These are phyloP conservation scores for Trachurus trachurus DNA, from an alignment of 2,797 vertebrate genomes.

Conservation along the genomic window DNA sequence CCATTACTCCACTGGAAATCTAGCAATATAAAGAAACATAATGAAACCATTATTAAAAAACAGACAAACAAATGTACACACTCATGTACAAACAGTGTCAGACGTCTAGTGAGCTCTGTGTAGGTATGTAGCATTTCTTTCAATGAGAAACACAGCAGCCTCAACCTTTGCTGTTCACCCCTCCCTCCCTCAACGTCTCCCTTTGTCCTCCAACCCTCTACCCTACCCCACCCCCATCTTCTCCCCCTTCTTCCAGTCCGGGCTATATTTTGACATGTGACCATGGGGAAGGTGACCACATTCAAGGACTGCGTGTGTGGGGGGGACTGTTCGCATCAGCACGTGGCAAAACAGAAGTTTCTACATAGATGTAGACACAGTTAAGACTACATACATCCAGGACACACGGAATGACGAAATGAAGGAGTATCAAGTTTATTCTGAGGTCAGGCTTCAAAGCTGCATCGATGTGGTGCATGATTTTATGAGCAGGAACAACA, in stretches of 20 bases:
- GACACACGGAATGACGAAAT: no score
- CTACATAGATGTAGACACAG: background rate
- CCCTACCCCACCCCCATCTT: background rate
- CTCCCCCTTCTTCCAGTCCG: slow-evolving; percentile 3
- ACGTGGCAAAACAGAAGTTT: slow-evolving; percentile 3
- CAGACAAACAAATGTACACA: background rate
- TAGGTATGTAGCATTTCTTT: slow-evolving; percentile 30
- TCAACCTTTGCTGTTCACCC: slow-evolving; percentile 26
- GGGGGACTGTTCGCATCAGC: slow-evolving; percentile 14
- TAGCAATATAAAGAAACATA: background rate
- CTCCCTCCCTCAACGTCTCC: slow-evolving; percentile 37
- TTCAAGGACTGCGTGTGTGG: slow-evolving; percentile 43
- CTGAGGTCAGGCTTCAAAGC: slow-evolving; percentile 10
- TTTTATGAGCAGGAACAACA: slow-evolving; percentile 18
- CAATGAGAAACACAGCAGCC: slow-evolving; percentile 25
- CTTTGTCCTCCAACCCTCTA: slow-evolving; percentile 46
- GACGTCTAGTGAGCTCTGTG: no score
- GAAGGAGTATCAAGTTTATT: slow-evolving; percentile 11
- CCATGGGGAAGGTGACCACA: slow-evolving; percentile 50
- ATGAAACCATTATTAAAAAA: background rate
- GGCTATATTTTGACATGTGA: slow-evolving; percentile 51
- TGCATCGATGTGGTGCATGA: background rate
- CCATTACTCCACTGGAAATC: background rate
- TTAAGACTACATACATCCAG: background rate
- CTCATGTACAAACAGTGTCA: no score